Conservation (phyloP, 2,113 vertebrate genomes). For the Glaucidium brasilianum region DNA sequence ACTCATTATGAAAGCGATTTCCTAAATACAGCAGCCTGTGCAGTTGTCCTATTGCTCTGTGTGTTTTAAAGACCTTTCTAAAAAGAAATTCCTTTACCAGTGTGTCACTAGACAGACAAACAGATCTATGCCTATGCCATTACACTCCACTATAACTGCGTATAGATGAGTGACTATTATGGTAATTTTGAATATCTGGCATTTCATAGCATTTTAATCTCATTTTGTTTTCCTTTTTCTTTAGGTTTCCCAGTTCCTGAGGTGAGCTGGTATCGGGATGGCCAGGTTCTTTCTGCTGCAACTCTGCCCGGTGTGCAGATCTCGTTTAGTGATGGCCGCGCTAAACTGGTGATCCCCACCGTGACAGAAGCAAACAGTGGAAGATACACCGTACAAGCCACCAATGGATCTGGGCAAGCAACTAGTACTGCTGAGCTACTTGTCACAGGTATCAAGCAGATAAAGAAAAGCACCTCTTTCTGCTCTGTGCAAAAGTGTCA, state of each 20-base stretch:
- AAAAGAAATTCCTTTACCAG: not conserved
- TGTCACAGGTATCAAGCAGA: constrained; percentile 82
- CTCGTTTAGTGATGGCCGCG: constrained; percentile 98
- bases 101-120: not conserved
- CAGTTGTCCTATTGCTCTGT: not conserved
- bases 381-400: constrained; percentile 92
- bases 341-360: constrained; percentile 91
- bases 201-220: not conserved
- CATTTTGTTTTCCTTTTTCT: not conserved
- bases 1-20: not conserved
- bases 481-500: not conserved
- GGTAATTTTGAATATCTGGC: not conserved
- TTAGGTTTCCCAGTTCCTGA: constrained; percentile 97
- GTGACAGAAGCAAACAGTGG: constrained; percentile 92
- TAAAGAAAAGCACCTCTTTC: not conserved
- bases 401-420: constrained; percentile 96
- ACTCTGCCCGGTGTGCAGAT: constrained; percentile 94
- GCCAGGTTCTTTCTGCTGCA: constrained; percentile 94
- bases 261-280: constrained; percentile 99
- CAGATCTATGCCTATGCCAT: not conserved
- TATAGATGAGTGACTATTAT: rapidly evolving
- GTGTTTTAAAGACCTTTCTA: not conserved
- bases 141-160: not conserved
- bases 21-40: not conserved
- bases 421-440: constrained; percentile 97